These are phyloP conservation scores for Motacilla tschutschensis DNA, from an alignment of 2,113 vertebrate species.

Conservation along the genomic window DNA sequence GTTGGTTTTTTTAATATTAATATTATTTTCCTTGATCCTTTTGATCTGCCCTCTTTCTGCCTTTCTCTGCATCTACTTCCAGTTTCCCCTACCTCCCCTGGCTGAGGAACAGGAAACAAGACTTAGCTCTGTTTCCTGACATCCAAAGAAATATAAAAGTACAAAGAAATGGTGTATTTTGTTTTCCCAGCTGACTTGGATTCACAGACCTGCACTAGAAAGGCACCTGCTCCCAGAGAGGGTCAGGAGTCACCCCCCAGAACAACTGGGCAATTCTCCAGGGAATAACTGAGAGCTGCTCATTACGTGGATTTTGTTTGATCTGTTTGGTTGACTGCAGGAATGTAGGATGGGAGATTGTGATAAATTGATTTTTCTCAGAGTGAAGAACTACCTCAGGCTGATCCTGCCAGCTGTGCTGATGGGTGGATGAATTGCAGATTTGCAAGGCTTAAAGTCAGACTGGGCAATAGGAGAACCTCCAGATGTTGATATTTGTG, in stretches of 20 bases:
- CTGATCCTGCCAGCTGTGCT: background rate
- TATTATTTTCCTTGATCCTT: slow-evolving; percentile 15
- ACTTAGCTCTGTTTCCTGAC: slow-evolving; percentile 42
- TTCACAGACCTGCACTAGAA: background rate
- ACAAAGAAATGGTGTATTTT: background rate
- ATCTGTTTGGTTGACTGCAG: background rate
- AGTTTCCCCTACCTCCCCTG: background rate
- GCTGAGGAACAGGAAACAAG: slow-evolving; percentile 31
- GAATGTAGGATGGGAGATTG: background rate
- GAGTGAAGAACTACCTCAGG: background rate
- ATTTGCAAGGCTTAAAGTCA: background rate
- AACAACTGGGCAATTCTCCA: background rate
- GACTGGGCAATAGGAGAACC: background rate
- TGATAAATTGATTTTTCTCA: background rate
- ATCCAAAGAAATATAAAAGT: background rate
- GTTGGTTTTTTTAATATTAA: background rate
- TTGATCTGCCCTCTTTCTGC: slow-evolving; percentile 26
- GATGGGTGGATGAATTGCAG: background rate
- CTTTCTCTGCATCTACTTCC: background rate
- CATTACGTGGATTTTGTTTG: background rate
- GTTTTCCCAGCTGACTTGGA: background rate
- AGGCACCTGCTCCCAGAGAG: slow-evolving; percentile 16
- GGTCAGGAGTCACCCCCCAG: background rate
- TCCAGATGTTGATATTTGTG: slow-evolving; percentile 43
- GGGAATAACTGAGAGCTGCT: background rate